Evolutionary conservation across 2,113 vertebrate genomes (phyloP).

Genomic region (Onychostoma macrolepis): DNA sequence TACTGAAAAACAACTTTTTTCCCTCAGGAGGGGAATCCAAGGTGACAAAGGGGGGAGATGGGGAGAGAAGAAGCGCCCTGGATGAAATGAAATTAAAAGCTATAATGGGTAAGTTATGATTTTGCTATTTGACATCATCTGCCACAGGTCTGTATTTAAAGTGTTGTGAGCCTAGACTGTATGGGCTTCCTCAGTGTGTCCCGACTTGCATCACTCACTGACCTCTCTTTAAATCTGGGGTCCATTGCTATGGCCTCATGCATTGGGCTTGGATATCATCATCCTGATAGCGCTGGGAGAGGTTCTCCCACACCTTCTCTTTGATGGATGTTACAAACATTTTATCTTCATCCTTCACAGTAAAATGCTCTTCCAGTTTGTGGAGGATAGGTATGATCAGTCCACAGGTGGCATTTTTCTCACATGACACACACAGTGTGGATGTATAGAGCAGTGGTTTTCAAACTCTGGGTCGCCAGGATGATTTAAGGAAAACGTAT

Average conservation of each 20-base stretch:
- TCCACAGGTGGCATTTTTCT: background rate
- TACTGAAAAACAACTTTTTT: too few species aligned
- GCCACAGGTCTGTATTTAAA: too few species aligned
- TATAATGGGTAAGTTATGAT: too few species aligned
- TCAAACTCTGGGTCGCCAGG: too few species aligned
- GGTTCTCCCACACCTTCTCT: conserved; percentile 13
- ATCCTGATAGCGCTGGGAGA: background rate
- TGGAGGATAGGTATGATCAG: background rate
- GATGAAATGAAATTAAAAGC: too few species aligned
- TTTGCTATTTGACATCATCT: too few species aligned
- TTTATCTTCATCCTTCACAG: background rate
- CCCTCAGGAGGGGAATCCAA: too few species aligned
- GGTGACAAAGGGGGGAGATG: too few species aligned
- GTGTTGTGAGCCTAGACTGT: too few species aligned
- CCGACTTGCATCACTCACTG: background rate
- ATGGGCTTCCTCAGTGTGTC: background rate
- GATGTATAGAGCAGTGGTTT: conserved; percentile 3
- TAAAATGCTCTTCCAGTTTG: background rate
- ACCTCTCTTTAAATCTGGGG: background rate
- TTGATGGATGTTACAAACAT: background rate
- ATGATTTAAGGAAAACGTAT: too few species aligned
- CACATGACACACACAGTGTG: conserved; percentile 11
- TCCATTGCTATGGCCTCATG: background rate
- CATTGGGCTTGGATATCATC: background rate
- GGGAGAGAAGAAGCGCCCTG: too few species aligned